These are phyloP conservation scores for Regulus satrapa DNA, from an alignment of 2,113 vertebrate genomes.

Conservation along the genomic window DNA sequence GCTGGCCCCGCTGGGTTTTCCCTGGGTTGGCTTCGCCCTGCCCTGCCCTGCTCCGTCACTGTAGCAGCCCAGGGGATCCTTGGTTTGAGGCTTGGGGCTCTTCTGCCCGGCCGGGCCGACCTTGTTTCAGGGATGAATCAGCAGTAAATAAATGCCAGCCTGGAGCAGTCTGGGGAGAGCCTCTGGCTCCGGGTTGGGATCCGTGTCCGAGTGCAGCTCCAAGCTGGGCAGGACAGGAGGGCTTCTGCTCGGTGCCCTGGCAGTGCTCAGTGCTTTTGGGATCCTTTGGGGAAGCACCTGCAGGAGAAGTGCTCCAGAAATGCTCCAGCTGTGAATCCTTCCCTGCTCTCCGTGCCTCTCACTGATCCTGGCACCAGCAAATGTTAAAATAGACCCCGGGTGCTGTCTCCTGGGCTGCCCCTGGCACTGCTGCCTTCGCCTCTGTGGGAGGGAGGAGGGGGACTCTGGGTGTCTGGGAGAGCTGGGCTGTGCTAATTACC, in stretches of 20 bases:
- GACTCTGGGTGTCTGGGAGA: not conserved
- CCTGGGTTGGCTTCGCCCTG: accelerated
- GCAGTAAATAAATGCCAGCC: not conserved
- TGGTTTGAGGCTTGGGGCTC: not conserved
- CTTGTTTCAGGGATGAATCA: slow-evolving; percentile 9
- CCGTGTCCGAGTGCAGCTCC: accelerated
- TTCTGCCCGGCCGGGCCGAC: not conserved
- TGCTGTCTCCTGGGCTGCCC: not conserved
- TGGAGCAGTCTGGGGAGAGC: not conserved
- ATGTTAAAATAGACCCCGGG: not conserved
- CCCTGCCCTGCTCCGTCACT: not conserved
- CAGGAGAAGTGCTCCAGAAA: accelerated
- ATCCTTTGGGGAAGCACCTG: not conserved
- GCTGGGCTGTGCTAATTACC: not conserved
- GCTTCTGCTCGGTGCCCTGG: accelerated
- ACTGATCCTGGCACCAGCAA: not conserved
- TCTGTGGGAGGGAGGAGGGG: not conserved
- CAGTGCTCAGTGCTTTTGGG: not conserved
- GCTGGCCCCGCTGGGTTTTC: accelerated
- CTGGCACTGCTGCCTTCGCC: not conserved
- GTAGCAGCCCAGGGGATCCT: not conserved
- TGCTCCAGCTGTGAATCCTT: not conserved
- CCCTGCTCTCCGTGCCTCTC: not conserved
- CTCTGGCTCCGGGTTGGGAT: not conserved
- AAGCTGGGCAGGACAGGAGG: not conserved